Conservation (phyloP, 2,888 invertebrate species). For the Lissonota sp. region DNA sequence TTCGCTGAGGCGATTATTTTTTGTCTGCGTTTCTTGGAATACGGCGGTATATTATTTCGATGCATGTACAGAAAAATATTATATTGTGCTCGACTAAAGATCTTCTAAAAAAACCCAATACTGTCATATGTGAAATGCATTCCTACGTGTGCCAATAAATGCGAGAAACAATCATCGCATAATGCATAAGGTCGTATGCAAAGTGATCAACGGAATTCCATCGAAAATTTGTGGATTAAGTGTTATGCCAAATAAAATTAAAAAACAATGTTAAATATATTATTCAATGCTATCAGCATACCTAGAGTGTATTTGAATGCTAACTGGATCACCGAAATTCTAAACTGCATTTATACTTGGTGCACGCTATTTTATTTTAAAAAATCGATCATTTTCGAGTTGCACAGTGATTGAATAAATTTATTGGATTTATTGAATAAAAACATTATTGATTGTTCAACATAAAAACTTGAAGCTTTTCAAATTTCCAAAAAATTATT, state of each 20-base stretch:
- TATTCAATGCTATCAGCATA: not conserved
- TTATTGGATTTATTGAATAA: slow-evolving; percentile 57
- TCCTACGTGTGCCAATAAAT: slow-evolving; percentile 7
- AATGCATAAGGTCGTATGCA: not conserved
- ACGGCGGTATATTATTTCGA: too few relatives aligned
- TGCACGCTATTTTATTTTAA: not conserved
- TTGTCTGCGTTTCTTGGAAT: too few relatives aligned
- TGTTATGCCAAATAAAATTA: not conserved
- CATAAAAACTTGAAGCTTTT: not conserved
- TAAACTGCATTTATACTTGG: too few relatives aligned
- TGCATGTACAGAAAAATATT: too few relatives aligned
- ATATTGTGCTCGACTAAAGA: too few relatives aligned
- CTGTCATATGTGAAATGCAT: slow-evolving; percentile 5
- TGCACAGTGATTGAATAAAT: too few relatives aligned
- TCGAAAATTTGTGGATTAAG: too few relatives aligned
- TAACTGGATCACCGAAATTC: too few relatives aligned
- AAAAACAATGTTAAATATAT: slow-evolving; percentile 5
- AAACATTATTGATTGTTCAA: slow-evolving; percentile 53
- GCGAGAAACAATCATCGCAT: not conserved
- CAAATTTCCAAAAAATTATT: too few relatives aligned
- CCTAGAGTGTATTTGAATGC: not conserved
- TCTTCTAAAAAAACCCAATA: not conserved
- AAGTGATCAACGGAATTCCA: too few relatives aligned
- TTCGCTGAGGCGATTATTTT: too few relatives aligned
- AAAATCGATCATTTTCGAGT: slow-evolving; percentile 39